Evolutionary conservation across 2,113 vertebrate genomes (phyloP), one percentile per base, ranked within the genome.

Genomic region (Grantiella picta): DNA sequence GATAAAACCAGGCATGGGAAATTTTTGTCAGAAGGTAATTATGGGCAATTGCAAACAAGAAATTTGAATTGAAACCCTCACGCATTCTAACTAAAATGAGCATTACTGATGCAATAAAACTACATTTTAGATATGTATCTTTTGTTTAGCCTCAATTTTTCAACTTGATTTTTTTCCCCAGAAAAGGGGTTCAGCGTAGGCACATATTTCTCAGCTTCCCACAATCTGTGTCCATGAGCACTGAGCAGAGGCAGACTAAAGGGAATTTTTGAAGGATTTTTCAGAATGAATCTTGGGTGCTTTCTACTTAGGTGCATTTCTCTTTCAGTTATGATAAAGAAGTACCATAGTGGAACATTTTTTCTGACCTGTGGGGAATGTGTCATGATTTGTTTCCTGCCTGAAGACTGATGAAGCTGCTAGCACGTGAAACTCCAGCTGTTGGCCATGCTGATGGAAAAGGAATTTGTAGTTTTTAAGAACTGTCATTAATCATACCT

Each of bases 271-370:
- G 50, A 89, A 88, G 47, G 71, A 97, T 94, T 92, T 95, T 86
- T 94, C 88, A 95, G 79, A 93, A 88, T 95, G 45, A 93, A 82
- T 80, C 70, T 88, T 88, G 79, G 92, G 88, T 95, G 54, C 86
- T 96, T 97, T 96, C 76, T 95, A 68, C 56, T 57, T 92, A 83
- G 88, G 79, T 93, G 36, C 54, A 93, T 95, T 97, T 96, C 90
- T 93, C 59, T 88, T 88, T 77, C 86, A 92, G 88, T 77, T 80
- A 88, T 66, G 79, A 93, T 88, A 92, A 94, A 94, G 92, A 83
- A 93, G 76, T 89, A 85, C 85, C 50, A 2, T 17, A 49, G 38
- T 38, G 54, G 82, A 92, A 90, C 90, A 86, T 93, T 90, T 81
- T 86, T 92, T 92, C 78, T 87, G 78, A 93, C 90, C 92, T 70